Conservation (phyloP, 2,113 vertebrate genomes). For the Paralichthys olivaceus region DNA sequence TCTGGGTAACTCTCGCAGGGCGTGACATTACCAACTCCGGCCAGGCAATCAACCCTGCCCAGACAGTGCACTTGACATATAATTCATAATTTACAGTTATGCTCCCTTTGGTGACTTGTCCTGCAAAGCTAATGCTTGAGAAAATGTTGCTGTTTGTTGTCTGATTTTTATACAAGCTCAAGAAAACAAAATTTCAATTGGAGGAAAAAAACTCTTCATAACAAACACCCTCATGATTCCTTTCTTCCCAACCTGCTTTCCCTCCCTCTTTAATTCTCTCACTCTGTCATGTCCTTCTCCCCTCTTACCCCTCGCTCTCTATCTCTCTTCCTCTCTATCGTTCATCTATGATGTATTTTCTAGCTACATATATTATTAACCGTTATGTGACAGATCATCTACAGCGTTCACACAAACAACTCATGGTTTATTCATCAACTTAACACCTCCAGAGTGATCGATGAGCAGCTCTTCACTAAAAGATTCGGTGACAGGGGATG, state of each 20-base stretch:
- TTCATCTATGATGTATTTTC: neutral
- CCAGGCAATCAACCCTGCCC: too few species aligned
- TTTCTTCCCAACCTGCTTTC: neutral
- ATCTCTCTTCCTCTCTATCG: neutral
- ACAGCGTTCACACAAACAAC: neutral
- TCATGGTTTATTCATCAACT: slow-evolving; percentile 6
- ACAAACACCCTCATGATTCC: neutral
- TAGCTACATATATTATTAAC: slow-evolving; percentile 5
- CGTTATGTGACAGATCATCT: neutral
- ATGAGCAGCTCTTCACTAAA: neutral
- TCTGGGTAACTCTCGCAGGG: too few species aligned
- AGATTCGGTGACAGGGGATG: neutral
- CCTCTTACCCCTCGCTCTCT: neutral
- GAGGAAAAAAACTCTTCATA: too few species aligned
- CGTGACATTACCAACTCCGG: too few species aligned
- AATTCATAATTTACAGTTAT: too few species aligned
- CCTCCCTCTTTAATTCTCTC: neutral
- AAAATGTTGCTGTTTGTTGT: too few species aligned
- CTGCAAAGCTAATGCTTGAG: neutral
- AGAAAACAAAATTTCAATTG: too few species aligned
- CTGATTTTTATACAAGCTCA: too few species aligned
- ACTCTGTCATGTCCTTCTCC: neutral
- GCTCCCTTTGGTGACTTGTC: neutral
- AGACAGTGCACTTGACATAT: too few species aligned
- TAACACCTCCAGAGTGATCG: neutral